Base-by-base conservation (phyloP, 2,888 invertebrate species). In the Campoplex nolae region DNA sequence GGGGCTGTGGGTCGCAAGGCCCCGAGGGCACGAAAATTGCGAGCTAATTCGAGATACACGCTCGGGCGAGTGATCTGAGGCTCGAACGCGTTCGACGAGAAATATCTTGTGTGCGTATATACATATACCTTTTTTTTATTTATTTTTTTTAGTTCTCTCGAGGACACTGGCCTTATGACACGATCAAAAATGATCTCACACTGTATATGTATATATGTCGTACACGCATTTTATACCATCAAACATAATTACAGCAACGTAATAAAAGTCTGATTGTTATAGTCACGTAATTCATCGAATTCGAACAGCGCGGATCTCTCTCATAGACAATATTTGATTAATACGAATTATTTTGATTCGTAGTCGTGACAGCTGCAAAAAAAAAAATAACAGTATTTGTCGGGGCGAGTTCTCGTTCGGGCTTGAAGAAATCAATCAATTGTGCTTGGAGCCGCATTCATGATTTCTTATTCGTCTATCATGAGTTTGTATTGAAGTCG, bases 21-120 rank as follows among this genome's bases (percentile, higher is more conserved):
- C 90, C 89, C 75, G 87, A 70, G 90, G 90, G 84, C 87, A 89
- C 89, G 78, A 85, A 89, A 88, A 89, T 89, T 85, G 88, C 88
- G 88, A 88, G 88, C 90, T 90, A 91, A 91, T 91, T 91, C 88
- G 88, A 89, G 88, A 91, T 88, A 87, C 83, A 81, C 81, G 65
- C 74, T 77, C 32, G 42, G 8, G 7, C 62, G 62, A 76, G 48
- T 76, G 76, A 62, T 77, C 54, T 42, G 67, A 85, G 56, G 65
- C 81, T 76, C 65, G 56, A 83, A 74, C 83, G 68, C 75, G 76
- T 75, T 81, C 80, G 76, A 81, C 75, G 76, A 67, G 76, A 79
- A 51, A 74, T 68, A 58, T 71, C n/a, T 45, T 32, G 70, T 79
- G 70, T n/a, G 28, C n/a, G 56, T 35, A 35, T 51, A 23, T 54